Percentiles rank a stretch among this genome's conserved stretches.
Evolutionary conservation across 1,140 invertebrate genomes (phyloP).

Genomic region (Cydia fagiglandana): DNA sequence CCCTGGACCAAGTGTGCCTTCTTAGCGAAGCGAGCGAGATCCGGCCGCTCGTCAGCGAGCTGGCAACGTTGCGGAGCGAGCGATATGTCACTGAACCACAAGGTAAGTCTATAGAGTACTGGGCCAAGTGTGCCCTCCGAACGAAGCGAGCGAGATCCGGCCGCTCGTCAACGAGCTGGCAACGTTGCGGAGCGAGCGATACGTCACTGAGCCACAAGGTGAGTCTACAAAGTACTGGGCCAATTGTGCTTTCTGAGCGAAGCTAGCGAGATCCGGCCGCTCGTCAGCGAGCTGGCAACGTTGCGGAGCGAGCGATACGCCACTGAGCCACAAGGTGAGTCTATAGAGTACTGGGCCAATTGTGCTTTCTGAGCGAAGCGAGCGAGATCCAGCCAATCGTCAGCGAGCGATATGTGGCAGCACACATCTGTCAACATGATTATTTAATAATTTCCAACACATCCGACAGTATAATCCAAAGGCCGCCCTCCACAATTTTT

Average conservation of each 20-base stretch:
- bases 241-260: constrained; percentile 51
- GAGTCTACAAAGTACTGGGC: constrained; percentile 41
- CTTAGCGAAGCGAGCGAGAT: constrained; percentile 48
- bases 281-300: constrained; percentile 45
- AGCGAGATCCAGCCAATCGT: constrained; percentile 44
- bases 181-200: constrained; percentile 41
- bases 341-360: constrained; percentile 43
- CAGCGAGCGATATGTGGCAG: constrained; percentile 49
- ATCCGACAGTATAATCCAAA: no score
- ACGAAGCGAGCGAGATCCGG: constrained; percentile 43
- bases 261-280: constrained; percentile 40
- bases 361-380: constrained; percentile 49
- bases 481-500: no score
- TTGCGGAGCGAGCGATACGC: constrained; percentile 42
- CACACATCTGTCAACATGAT: no score
- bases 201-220: constrained; percentile 54
- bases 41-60: constrained; percentile 43
- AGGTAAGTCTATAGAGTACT: constrained; percentile 49
- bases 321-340: constrained; percentile 56
- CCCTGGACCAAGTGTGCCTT: constrained; percentile 50
- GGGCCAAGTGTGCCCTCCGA: constrained; percentile 50
- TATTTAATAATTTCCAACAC: no score
- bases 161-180: constrained; percentile 47
- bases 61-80: constrained; percentile 44
- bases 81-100: constrained; percentile 46